Evolutionary conservation across 2,113 vertebrate species (phyloP).

Genomic region (Amphiprion ocellaris): DNA sequence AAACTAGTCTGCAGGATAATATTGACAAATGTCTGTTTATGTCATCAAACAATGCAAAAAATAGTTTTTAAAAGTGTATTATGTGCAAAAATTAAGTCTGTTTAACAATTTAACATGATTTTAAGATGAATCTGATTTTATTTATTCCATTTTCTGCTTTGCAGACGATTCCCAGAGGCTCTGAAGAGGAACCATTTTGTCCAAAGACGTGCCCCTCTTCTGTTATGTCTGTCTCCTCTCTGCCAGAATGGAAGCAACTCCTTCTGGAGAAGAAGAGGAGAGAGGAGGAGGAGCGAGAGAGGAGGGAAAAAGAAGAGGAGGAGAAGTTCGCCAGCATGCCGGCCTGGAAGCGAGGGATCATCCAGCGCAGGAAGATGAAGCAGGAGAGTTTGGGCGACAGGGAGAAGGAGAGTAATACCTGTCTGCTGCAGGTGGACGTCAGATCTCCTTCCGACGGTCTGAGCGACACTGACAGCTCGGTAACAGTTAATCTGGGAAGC

Average conservation of each 20-base stretch:
- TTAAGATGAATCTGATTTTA: slow-evolving; percentile 1
- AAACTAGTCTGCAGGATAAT: too few species aligned
- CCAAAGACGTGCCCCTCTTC: slow-evolving; percentile 23
- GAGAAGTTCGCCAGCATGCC: slow-evolving; percentile 90
- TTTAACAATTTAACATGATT: background rate
- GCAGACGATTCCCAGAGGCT: slow-evolving; percentile 41
- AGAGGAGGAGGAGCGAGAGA: slow-evolving; percentile 87
- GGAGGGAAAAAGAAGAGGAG: slow-evolving; percentile 86
- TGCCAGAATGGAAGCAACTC: slow-evolving; percentile 92
- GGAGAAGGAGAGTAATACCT: slow-evolving; percentile 60
- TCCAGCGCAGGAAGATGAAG: slow-evolving; percentile 88
- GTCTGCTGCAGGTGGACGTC: slow-evolving; percentile 57
- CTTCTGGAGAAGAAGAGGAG: slow-evolving; percentile 88
- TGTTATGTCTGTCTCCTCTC: slow-evolving; percentile 83
- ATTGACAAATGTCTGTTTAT: too few species aligned
- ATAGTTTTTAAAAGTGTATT: too few species aligned
- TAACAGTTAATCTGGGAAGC: slow-evolving; percentile 52
- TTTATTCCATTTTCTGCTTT: background rate
- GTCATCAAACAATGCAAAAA: background rate
- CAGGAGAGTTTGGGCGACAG: slow-evolving; percentile 78
- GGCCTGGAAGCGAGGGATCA: slow-evolving; percentile 91
- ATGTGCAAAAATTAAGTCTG: background rate
- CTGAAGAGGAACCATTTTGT: slow-evolving; percentile 9
- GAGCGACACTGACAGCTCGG: slow-evolving; percentile 64
- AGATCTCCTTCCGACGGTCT: slow-evolving; percentile 52